Evolutionary conservation across 2,797 vertebrate genomes (phyloP), one percentile per base, ranked within the genome.

Genomic region (Limosa lapponica): DNA sequence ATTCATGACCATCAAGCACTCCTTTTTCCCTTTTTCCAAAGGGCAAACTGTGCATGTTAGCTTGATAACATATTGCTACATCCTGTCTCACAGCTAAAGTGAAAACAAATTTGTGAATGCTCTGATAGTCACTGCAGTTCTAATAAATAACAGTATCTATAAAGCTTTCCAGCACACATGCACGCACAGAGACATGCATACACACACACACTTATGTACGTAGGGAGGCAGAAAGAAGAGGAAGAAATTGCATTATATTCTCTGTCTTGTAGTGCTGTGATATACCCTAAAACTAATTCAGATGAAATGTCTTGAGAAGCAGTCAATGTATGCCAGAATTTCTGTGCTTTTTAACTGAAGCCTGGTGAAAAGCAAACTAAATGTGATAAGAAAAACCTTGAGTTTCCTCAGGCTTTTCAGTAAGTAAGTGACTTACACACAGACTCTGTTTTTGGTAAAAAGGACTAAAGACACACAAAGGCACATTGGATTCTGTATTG

Each of bases 171-270:
- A 59, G 54, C 36, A 46, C 18, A 36, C 5, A 15, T 4, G 17
- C 17, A 41, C 6, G 34, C 9, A 43, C 0, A 2, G 32, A 48
- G 15, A 52, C 13, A 32, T 17, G 24, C 22, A 69, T 25, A 41
- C 17, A 17, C 8, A 36, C 8, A 36, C 9, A 65, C 20, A 39
- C 1, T 2, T 39, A 43, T 18, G 9, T 36, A 0, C 18, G 30
- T 9, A 55, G 16, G 27, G 27, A 73, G 16, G 32, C 34, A 78
- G 28, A 54, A 3, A 64, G 43, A 24, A 86, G 9, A 61, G n/a
- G 22, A 39, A 61, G n/a, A n/a, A 85, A 64, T 36, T 18, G 55
- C 13, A 80, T 19, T 6, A 13, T 13, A 13, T 58, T 59, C 15
- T 44, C n/a, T 71, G 10, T 23, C n/a, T 51, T 1, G 0, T n/a